phyloP scores from a whole-genome alignment of 2,888 invertebrate genomes.

The Eilema sororculum region DNA sequence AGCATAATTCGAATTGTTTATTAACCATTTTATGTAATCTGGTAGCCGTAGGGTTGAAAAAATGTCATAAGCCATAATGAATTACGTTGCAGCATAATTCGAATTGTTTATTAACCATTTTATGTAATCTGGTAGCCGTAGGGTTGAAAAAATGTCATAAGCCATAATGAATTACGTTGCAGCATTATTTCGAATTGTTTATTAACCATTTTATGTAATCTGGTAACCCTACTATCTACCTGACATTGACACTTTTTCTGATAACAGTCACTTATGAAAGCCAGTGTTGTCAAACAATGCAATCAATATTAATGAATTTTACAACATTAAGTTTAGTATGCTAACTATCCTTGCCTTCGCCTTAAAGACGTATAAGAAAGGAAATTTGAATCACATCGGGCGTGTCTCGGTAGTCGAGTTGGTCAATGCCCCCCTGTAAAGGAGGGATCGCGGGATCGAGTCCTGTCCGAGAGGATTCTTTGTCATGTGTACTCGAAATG shows the following conservation, averaged over 20 bases:
- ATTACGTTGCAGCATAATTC: neutral
- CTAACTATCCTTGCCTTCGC: too few relatives aligned
- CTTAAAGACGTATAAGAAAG: too few relatives aligned
- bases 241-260: slow-evolving; percentile 5
- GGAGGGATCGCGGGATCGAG: too few relatives aligned
- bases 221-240: neutral
- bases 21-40: neutral
- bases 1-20: neutral
- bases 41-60: too few relatives aligned
- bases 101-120: neutral
- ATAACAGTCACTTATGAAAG: neutral
- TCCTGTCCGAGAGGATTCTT: too few relatives aligned
- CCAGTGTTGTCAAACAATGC: neutral
- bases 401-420: too few relatives aligned
- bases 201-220: neutral
- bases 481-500: too few relatives aligned
- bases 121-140: neutral
- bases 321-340: too few relatives aligned
- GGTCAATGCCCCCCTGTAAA: too few relatives aligned
- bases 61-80: neutral
- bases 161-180: neutral
- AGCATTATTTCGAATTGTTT: neutral
- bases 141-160: neutral
- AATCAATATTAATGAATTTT: too few relatives aligned
- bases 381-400: too few relatives aligned